Conservation (phyloP, 2,888 invertebrate genomes). For the Lithophane socia region DNA sequence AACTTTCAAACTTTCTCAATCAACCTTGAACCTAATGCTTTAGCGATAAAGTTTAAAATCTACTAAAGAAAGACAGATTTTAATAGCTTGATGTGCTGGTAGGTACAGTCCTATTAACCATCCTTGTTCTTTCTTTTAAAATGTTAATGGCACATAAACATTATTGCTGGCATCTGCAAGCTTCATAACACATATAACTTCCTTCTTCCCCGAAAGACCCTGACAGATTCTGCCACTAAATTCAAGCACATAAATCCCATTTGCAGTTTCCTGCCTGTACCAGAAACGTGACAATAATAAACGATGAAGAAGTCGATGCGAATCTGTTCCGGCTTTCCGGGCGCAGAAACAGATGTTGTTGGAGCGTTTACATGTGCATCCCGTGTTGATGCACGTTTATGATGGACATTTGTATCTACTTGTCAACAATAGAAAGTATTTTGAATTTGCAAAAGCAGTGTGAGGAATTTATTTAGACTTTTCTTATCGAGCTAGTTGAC, state of each 20-base stretch:
- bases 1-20: too few relatives aligned
- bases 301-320: slow-evolving; percentile 33
- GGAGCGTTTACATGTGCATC: slow-evolving; percentile 36
- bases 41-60: too few relatives aligned
- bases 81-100: too few relatives aligned
- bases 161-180: background rate
- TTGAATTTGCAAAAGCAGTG: background rate
- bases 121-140: too few relatives aligned
- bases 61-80: too few relatives aligned
- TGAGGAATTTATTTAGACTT: slow-evolving; percentile 11
- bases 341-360: slow-evolving; percentile 49
- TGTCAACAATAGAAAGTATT: slow-evolving; percentile 10
- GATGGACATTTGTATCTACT: background rate
- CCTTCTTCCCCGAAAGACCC: slow-evolving; percentile 19
- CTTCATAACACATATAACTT: slow-evolving; percentile 1
- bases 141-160: background rate
- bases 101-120: background rate
- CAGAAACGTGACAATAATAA: slow-evolving; percentile 45
- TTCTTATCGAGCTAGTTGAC: slow-evolving; percentile 24
- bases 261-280: slow-evolving; percentile 37
- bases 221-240: slow-evolving; percentile 29
- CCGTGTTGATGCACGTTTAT: slow-evolving; percentile 22
- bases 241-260: slow-evolving; percentile 40
- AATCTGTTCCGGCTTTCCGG: slow-evolving; percentile 51
- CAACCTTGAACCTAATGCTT: too few relatives aligned